Evolutionary conservation across 1,140 invertebrate species (phyloP).

Genomic region (Macrobrachium rosenbergii): DNA sequence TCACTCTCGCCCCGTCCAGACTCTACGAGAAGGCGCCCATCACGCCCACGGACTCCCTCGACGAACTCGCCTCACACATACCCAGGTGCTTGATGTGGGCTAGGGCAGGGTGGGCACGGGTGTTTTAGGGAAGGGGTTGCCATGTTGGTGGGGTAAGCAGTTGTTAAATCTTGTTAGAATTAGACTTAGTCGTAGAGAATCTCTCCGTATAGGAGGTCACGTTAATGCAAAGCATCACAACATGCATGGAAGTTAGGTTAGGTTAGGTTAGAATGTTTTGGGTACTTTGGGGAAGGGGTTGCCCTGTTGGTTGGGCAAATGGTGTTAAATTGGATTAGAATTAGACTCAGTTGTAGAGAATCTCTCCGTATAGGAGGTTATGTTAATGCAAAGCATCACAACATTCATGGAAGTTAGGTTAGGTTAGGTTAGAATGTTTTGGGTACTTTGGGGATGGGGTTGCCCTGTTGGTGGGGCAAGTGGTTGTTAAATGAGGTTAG

Average conservation of each 20-base stretch:
- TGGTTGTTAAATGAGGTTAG: too few species aligned
- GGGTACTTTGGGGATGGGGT: background rate
- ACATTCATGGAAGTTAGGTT: background rate
- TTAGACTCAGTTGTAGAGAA: too few species aligned
- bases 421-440: constrained; percentile 2
- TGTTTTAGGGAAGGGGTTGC: background rate
- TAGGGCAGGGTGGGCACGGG: background rate
- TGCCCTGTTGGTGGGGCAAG: too few species aligned
- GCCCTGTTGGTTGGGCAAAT: too few species aligned
- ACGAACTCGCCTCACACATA: constrained; percentile 92
- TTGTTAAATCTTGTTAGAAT: too few species aligned
- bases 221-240: too few species aligned
- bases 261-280: background rate
- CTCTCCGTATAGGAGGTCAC: too few species aligned
- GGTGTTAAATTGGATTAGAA: too few species aligned
- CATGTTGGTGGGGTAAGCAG: too few species aligned
- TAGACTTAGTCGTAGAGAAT: too few species aligned
- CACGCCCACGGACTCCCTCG: constrained; percentile 87
- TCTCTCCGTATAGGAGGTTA: too few species aligned
- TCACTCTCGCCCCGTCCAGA: constrained; percentile 80
- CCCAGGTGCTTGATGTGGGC: constrained; percentile 79
- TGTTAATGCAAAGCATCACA: too few species aligned
- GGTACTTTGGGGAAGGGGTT: background rate
- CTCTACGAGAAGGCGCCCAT: constrained; percentile 86
- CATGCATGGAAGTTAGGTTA: background rate